phyloP scores from a whole-genome alignment of 2,888 invertebrate genomes.

The Odontocolon sp. region DNA sequence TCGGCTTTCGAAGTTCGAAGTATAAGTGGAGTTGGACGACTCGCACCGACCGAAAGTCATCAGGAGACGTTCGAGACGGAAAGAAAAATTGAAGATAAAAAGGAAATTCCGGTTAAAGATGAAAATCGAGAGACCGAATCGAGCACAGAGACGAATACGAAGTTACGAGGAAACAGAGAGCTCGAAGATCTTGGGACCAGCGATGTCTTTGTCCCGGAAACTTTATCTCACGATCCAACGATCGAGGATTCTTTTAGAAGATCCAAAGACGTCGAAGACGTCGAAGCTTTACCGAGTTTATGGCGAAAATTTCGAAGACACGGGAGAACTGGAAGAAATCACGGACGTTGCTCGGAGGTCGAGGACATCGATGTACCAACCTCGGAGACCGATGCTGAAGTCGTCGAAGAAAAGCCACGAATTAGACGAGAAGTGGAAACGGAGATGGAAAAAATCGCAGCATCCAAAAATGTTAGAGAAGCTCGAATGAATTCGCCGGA shows the following conservation, averaged over 20 bases:
- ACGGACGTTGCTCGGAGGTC: slow-evolving; percentile 50
- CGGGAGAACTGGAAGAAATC: slow-evolving; percentile 40
- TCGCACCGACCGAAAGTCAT: slow-evolving; percentile 32
- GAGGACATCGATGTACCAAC: slow-evolving; percentile 25
- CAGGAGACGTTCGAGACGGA: slow-evolving; percentile 33
- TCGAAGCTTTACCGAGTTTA: slow-evolving; percentile 58
- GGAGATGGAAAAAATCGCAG: slow-evolving; percentile 73
- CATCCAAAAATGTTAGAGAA: slow-evolving; percentile 71
- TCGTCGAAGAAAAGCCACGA: slow-evolving; percentile 55
- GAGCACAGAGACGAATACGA: not conserved
- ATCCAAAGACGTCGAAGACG: slow-evolving; percentile 46
- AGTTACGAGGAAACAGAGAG: slow-evolving; percentile 38
- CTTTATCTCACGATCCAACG: slow-evolving; percentile 52
- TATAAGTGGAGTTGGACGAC: slow-evolving; percentile 69
- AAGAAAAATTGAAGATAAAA: not conserved
- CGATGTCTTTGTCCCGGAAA: slow-evolving; percentile 27
- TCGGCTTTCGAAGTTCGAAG: slow-evolving; percentile 73
- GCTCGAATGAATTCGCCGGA: slow-evolving; percentile 71
- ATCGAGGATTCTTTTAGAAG: slow-evolving; percentile 50
- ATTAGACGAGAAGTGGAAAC: slow-evolving; percentile 60
- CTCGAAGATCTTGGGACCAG: slow-evolving; percentile 54
- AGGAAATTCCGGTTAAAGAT: not conserved
- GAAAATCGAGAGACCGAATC: not conserved
- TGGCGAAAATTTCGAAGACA: slow-evolving; percentile 47
- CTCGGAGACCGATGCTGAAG: not conserved